Base-by-base conservation (phyloP, 2,797 vertebrate species). In the Macropus fuliginosus region DNA sequence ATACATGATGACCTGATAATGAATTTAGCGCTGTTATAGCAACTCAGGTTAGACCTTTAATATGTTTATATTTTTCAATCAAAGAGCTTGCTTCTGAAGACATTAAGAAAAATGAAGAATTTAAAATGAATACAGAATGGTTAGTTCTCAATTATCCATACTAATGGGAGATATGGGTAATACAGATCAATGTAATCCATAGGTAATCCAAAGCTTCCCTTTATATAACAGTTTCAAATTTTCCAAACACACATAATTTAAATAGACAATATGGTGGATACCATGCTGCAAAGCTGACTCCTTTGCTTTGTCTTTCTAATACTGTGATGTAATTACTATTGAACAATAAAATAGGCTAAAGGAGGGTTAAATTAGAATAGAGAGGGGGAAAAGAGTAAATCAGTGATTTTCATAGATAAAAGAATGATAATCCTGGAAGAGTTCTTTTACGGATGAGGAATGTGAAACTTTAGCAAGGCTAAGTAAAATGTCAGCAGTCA, bases 281-380 rank as follows among this genome's bases (percentile, higher is more conserved):
- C 59, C 16, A 95, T 89, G 94, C 91, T 91, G 8, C 62, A 96
- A 94, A 91, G 1, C 5, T 90, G 18, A 74, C 40, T 9, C 6
- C 27, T 92, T 95, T 94, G 40, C 24, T 66, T 95, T 94, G 93
- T 92, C 21, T 54, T 93, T 55, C 21, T 40, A 95, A 94, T 95
- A 55, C n/a, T 93, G 13, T 56, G 5, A 34, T 55, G 29, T 87
- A 31, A 28, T 54, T 91, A 9, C 74, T 56, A 92, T 54, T 92
- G 95, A 97, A 56, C 56, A 59, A 95, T 2, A n/a, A 56, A 90
- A 91, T 90, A 46, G 54, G 55, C 96, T 93, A 94, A 94, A 92
- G 56, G 62, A n/a, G 14, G 0, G 52, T 57, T 62, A 93, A 94
- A 56, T n/a, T 91, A 28, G 91, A 94, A 54, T n/a, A 59, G 46